phyloP scores from a whole-genome alignment of 2,797 vertebrate genomes.

The Halcyon smyrnensis region DNA sequence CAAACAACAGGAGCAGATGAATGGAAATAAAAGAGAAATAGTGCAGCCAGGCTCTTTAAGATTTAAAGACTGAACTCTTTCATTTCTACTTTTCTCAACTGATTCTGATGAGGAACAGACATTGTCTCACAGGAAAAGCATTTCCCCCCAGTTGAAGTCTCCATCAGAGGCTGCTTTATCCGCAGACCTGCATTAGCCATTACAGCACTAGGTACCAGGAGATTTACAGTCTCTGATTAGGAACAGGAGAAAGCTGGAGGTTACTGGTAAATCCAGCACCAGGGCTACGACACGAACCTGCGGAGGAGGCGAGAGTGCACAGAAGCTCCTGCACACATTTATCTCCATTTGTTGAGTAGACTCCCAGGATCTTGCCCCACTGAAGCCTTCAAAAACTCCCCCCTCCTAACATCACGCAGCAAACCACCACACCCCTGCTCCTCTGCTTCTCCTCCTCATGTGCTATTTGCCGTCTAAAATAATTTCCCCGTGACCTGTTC shows the following conservation, averaged over 20 bases:
- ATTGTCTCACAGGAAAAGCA: slow-evolving; percentile 70
- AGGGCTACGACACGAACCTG: neutral
- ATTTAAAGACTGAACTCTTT: neutral
- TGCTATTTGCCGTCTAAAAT: neutral
- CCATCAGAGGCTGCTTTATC: slow-evolving; percentile 35
- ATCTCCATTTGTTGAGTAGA: neutral
- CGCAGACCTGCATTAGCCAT: slow-evolving; percentile 46
- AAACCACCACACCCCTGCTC: neutral
- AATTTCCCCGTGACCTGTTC: neutral
- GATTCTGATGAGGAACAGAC: slow-evolving; percentile 71
- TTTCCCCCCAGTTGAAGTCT: slow-evolving; percentile 27
- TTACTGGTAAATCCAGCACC: neutral
- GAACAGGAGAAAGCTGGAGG: slow-evolving; percentile 16
- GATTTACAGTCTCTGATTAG: slow-evolving; percentile 54
- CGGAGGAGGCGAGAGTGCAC: rapidly evolving
- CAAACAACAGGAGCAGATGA: neutral
- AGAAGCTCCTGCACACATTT: neutral
- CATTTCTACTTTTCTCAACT: slow-evolving; percentile 30
- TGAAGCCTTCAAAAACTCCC: neutral
- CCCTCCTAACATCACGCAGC: neutral
- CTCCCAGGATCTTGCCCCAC: neutral
- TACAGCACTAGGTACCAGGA: neutral
- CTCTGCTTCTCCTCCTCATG: neutral
- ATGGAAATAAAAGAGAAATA: neutral
- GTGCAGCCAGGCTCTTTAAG: neutral